Percentiles rank a stretch among this genome's conserved stretches.
Conservation (phyloP, 2,888 invertebrate species). For the Scelioninae gen. 2 region DNA sequence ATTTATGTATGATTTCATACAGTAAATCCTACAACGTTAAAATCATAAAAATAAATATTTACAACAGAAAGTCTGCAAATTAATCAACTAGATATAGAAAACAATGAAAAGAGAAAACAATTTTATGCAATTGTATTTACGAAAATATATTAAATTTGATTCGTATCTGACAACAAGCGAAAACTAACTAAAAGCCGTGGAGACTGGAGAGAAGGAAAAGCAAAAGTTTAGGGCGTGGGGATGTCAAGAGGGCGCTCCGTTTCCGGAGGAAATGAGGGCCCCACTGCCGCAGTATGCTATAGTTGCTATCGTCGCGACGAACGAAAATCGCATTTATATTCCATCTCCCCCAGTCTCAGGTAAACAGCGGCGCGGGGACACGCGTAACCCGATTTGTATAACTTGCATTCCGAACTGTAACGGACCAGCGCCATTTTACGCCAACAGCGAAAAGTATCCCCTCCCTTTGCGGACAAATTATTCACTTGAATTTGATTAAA, state of each 20-base stretch:
- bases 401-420: slow-evolving; percentile 52
- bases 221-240: slow-evolving; percentile 30
- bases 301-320: slow-evolving; percentile 59
- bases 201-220: slow-evolving; percentile 13
- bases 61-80: too few species aligned
- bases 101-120: slow-evolving; percentile 36
- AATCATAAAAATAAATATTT: slow-evolving; percentile 5
- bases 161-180: slow-evolving; percentile 63
- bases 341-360: slow-evolving; percentile 69
- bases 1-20: too few species aligned
- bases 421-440: slow-evolving; percentile 38
- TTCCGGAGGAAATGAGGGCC: slow-evolving; percentile 74
- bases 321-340: slow-evolving; percentile 73
- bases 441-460: slow-evolving; percentile 29
- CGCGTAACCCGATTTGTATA: slow-evolving; percentile 59
- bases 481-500: not conserved
- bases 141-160: slow-evolving; percentile 72
- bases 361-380: slow-evolving; percentile 63
- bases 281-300: slow-evolving; percentile 63
- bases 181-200: slow-evolving; percentile 30
- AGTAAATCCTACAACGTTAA: too few species aligned
- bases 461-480: not conserved
- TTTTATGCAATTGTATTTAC: slow-evolving; percentile 47
- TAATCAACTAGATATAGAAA: slow-evolving; percentile 1
- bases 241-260: slow-evolving; percentile 65